A percentile compares a stretch with the other conserved stretches of the same genome.
These are phyloP conservation scores for Agrypnia vestita DNA, from an alignment of 1,140 invertebrate species.

Conservation along the genomic window DNA sequence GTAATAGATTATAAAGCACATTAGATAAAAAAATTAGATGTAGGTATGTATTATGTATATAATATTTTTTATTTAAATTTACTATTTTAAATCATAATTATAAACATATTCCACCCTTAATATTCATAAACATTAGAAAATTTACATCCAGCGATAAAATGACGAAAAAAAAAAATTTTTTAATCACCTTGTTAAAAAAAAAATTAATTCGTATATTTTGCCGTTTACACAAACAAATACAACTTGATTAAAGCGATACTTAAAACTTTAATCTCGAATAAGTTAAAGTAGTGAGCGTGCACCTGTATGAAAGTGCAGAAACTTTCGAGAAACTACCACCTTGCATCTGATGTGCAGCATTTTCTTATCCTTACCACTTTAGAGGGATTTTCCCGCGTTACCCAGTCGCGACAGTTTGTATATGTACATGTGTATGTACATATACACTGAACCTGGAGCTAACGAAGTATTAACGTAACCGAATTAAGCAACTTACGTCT, in stretches of 20 bases:
- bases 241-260: constrained; percentile 29
- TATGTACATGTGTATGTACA: no score
- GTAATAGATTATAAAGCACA: no score
- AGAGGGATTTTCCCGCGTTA: constrained; percentile 20
- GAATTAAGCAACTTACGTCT: constrained; percentile 48
- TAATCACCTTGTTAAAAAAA: no score
- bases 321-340: not conserved
- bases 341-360: not conserved
- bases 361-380: constrained; percentile 18
- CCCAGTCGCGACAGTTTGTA: constrained; percentile 38
- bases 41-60: no score
- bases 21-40: no score
- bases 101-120: no score
- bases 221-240: constrained; percentile 13
- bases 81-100: no score
- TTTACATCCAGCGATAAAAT: no score
- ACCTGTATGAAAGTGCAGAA: not conserved
- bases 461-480: constrained; percentile 48
- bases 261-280: constrained; percentile 17
- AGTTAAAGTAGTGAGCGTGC: not conserved
- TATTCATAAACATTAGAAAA: no score
- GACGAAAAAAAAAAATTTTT: no score
- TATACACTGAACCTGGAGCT: constrained; percentile 8
- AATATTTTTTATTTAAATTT: no score
- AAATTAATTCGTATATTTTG: not conserved